These are phyloP conservation scores for Caenorhabditis uteleia DNA, from an alignment of 2,888 invertebrate genomes.

Conservation along the genomic window DNA sequence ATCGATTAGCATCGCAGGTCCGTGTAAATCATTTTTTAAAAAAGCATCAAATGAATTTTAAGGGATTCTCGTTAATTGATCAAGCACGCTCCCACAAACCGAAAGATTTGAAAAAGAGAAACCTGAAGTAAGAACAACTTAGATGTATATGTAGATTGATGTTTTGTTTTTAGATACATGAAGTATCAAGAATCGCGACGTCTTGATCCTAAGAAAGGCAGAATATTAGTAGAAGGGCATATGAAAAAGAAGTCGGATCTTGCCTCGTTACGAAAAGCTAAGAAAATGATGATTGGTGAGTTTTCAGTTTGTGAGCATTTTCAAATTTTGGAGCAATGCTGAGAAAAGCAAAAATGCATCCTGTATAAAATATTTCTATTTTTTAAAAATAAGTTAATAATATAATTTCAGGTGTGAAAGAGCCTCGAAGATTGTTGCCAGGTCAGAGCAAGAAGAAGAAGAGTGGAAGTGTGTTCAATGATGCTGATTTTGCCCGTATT, in stretches of 20 bases:
- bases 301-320: neutral
- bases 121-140: conserved; percentile 24
- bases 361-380: neutral
- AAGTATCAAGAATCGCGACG: conserved; percentile 27
- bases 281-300: conserved; percentile 18
- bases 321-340: neutral
- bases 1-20: conserved; percentile 32
- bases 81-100: conserved; percentile 37
- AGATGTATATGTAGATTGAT: neutral
- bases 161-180: conserved; percentile 29
- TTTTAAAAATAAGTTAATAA: neutral
- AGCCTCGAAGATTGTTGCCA: conserved; percentile 25
- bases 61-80: conserved; percentile 46
- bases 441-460: conserved; percentile 33
- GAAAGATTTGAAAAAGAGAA: conserved; percentile 38
- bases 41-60: neutral
- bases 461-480: conserved; percentile 33
- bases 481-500: conserved; percentile 37
- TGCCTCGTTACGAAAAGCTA: conserved; percentile 22
- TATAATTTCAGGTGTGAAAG: conserved; percentile 25
- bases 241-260: conserved; percentile 24
- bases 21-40: no score
- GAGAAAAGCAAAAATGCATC: neutral
- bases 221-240: conserved; percentile 16
- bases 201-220: conserved; percentile 26